These are phyloP conservation scores for Mormyrus lacerda DNA, from an alignment of 2,113 vertebrate genomes.

Conservation along the genomic window DNA sequence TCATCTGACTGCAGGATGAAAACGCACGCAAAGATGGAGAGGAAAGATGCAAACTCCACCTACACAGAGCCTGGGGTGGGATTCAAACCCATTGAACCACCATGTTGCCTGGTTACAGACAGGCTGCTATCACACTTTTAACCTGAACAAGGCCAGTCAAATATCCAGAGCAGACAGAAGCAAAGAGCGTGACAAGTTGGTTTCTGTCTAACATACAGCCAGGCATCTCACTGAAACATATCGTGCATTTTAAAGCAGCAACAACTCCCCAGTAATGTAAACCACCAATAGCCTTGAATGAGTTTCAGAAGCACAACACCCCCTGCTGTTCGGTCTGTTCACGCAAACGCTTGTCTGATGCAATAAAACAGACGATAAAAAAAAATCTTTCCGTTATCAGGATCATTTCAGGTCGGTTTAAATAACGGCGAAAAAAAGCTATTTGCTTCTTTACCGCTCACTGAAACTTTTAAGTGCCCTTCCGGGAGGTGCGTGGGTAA, in stretches of 20 bases:
- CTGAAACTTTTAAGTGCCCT: not conserved
- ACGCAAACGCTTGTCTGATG: not conserved
- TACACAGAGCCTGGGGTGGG: not conserved
- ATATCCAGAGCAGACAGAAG: not conserved
- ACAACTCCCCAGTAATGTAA: not conserved
- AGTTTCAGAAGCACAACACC: not conserved
- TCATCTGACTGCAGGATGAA: not conserved
- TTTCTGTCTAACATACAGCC: not conserved
- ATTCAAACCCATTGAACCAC: not conserved
- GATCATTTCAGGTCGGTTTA: not conserved
- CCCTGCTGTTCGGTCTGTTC: not conserved
- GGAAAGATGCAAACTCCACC: not conserved
- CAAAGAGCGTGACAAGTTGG: not conserved
- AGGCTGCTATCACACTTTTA: not conserved
- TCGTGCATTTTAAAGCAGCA: not conserved
- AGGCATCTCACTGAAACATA: not conserved
- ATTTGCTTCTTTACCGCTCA: not conserved
- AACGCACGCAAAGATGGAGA: not conserved
- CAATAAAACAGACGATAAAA: not conserved
- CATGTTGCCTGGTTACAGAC: not conserved
- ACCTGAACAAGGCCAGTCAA: not conserved
- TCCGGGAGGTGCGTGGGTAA: not conserved
- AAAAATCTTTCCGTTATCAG: not conserved
- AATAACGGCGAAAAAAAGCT: not conserved
- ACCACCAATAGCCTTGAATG: not conserved